Percentiles rank a stretch among this genome's conserved stretches.
Evolutionary conservation across 2,797 vertebrate genomes (phyloP).

Genomic region (Florisuga fusca): DNA sequence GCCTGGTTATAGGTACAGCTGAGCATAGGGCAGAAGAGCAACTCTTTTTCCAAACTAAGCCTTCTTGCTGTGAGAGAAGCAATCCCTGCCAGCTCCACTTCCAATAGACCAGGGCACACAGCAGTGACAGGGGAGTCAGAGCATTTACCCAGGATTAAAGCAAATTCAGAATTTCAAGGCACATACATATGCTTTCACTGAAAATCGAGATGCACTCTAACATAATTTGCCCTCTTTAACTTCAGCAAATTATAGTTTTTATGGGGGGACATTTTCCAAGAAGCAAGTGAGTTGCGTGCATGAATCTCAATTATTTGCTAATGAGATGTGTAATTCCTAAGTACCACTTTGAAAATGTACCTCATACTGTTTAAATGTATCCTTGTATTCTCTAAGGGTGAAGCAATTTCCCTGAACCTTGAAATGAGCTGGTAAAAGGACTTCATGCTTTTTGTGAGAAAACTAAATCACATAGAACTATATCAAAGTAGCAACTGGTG

Average conservation of each 20-base stretch:
- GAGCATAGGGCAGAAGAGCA: neutral
- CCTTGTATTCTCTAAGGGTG: neutral
- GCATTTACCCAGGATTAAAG: neutral
- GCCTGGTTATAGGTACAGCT: neutral
- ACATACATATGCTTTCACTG: neutral
- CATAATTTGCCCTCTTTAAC: neutral
- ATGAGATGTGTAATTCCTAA: constrained; percentile 48
- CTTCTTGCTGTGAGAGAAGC: neutral
- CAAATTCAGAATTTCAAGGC: neutral
- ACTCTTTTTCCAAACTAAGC: neutral
- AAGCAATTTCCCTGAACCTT: constrained; percentile 12
- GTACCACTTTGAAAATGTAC: constrained; percentile 24
- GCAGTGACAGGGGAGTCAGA: neutral
- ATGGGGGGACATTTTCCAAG: neutral
- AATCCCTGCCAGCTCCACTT: neutral
- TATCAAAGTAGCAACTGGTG: neutral
- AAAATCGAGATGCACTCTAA: neutral
- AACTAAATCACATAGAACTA: neutral
- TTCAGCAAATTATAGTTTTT: constrained; percentile 10
- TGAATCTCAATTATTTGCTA: constrained; percentile 50
- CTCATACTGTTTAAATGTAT: neutral
- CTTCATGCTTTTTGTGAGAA: constrained; percentile 13
- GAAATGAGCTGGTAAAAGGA: constrained; percentile 14
- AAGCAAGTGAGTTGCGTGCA: neutral
- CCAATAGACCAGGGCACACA: neutral